Percentiles rank a stretch among this genome's conserved stretches.
Evolutionary conservation across 2,888 invertebrate species (phyloP).

Genomic region (Plebejus anna): DNA sequence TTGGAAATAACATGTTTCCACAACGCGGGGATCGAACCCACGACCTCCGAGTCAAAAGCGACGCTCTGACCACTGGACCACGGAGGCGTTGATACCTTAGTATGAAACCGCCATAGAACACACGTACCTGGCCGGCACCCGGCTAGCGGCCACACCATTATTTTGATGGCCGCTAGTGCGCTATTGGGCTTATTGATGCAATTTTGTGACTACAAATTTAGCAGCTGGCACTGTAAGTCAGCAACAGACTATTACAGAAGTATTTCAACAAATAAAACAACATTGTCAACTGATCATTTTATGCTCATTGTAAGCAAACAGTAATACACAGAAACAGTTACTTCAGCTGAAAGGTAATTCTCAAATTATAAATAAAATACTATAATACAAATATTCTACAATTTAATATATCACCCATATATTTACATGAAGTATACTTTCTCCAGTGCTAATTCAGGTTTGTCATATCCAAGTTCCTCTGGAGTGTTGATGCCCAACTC

Average conservation of each 20-base stretch:
- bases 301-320: slow-evolving; percentile 48
- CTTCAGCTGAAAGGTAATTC: slow-evolving; percentile 45
- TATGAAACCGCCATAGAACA: too few species aligned
- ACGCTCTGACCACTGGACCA: too few species aligned
- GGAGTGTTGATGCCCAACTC: slow-evolving; percentile 96
- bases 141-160: too few species aligned
- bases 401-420: slow-evolving; percentile 48
- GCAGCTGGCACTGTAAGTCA: neutral
- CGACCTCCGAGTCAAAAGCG: too few species aligned
- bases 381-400: slow-evolving; percentile 72
- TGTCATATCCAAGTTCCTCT: slow-evolving; percentile 97
- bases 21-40: too few species aligned
- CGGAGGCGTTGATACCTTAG: too few species aligned
- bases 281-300: slow-evolving; percentile 53
- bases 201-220: neutral
- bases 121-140: too few species aligned
- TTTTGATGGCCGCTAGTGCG: too few species aligned
- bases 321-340: slow-evolving; percentile 41
- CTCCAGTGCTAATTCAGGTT: slow-evolving; percentile 94
- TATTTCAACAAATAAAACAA: slow-evolving; percentile 49
- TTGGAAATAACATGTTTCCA: too few species aligned
- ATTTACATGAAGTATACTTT: slow-evolving; percentile 84
- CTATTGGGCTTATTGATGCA: neutral
- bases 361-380: slow-evolving; percentile 63
- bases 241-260: neutral